Conservation (phyloP, 2,797 vertebrate species). For the Luscinia luscinia region DNA sequence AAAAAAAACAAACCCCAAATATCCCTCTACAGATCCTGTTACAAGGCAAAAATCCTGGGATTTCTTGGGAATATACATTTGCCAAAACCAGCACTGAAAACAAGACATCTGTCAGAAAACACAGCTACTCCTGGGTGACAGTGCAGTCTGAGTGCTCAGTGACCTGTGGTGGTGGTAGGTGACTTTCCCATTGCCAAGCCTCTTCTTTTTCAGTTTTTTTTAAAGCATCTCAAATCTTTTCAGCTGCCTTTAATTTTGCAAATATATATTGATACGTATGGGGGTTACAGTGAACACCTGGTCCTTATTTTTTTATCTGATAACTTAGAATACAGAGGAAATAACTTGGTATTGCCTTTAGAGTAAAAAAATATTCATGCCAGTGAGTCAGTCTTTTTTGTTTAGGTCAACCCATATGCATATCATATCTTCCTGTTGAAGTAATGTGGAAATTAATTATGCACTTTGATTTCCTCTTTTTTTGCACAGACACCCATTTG, state of each 20-base stretch:
- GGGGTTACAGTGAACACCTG: background rate
- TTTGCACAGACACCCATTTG: background rate
- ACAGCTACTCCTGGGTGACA: constrained; percentile 86
- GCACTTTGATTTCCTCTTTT: background rate
- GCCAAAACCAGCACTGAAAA: constrained; percentile 78
- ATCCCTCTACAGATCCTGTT: constrained; percentile 84
- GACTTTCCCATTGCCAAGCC: background rate
- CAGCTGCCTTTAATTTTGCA: background rate
- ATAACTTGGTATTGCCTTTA: background rate
- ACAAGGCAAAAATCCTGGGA: constrained; percentile 94
- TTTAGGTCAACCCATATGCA: background rate
- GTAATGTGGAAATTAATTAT: background rate
- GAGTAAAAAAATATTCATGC: background rate
- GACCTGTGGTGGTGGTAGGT: constrained; percentile 83
- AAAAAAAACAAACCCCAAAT: background rate
- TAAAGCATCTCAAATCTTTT: background rate
- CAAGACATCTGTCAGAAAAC: constrained; percentile 73
- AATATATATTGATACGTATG: background rate
- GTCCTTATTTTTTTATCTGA: background rate
- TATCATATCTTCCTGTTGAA: background rate
- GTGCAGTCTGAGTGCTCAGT: constrained; percentile 90
- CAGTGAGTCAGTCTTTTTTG: background rate
- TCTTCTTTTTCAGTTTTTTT: background rate
- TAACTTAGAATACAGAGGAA: background rate
- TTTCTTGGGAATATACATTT: constrained; percentile 93